A percentile compares a stretch with the other conserved stretches of the same genome.
Evolutionary conservation across 2,888 invertebrate species (phyloP).

Genomic region (Chloroclysta siterata): DNA sequence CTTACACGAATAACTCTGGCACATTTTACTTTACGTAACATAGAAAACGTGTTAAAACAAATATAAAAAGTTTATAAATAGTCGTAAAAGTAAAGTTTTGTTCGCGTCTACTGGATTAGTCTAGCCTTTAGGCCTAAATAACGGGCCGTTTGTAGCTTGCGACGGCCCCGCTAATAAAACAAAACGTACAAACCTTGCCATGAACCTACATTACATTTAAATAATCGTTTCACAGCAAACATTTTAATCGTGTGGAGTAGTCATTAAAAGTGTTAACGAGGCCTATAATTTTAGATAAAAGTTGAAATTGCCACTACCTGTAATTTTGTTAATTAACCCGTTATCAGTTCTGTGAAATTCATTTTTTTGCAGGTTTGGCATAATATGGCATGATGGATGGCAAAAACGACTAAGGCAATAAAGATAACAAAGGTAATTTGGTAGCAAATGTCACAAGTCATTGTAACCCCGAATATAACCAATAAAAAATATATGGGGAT

Average conservation of each 20-base stretch:
- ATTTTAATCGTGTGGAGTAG: slow-evolving; percentile 46
- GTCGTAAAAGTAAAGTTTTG: slow-evolving; percentile 26
- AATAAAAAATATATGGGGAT: slow-evolving; percentile 70
- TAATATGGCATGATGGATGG: slow-evolving; percentile 32
- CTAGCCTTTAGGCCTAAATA: slow-evolving; percentile 57
- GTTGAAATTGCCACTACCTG: slow-evolving; percentile 35
- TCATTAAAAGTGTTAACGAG: slow-evolving; percentile 37
- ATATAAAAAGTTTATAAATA: slow-evolving; percentile 21
- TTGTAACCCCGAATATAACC: slow-evolving; percentile 58
- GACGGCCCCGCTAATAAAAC: slow-evolving; percentile 42
- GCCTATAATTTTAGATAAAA: slow-evolving; percentile 38
- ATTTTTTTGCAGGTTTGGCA: slow-evolving; percentile 6
- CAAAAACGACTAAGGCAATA: slow-evolving; percentile 19
- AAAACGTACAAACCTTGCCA: slow-evolving; percentile 22
- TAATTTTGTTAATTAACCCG: slow-evolving; percentile 36
- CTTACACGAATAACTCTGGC: slow-evolving; percentile 46
- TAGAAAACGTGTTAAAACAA: slow-evolving; percentile 30
- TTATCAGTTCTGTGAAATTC: slow-evolving; percentile 18
- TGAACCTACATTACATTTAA: slow-evolving; percentile 41
- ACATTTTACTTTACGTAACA: slow-evolving; percentile 37
- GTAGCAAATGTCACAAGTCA: slow-evolving; percentile 53
- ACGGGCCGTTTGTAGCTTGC: slow-evolving; percentile 34
- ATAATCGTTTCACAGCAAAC: slow-evolving; percentile 44
- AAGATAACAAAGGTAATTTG: slow-evolving; percentile 42
- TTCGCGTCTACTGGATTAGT: slow-evolving; percentile 36